Base-by-base conservation (phyloP, 2,888 invertebrate species). In the Trichacis sp. region DNA sequence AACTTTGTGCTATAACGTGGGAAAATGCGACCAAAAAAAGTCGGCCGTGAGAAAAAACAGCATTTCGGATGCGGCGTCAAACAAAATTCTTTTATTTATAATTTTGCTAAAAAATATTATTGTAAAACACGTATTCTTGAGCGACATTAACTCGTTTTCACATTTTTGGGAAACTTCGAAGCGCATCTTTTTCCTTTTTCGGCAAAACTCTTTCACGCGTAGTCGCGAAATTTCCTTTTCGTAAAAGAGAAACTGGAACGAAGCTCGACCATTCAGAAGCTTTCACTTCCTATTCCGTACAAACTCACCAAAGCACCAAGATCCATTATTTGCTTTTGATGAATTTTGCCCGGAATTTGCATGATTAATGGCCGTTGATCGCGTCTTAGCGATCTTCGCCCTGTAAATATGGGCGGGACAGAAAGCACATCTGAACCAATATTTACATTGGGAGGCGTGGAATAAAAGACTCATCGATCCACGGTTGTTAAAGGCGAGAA, bases 191-290 rank as follows among this genome's bases (percentile, higher is more conserved):
- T 52, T 62, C 1, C 12, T 19, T 9, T 19, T 15, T 45, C 45
- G 9, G 19, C n/a, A n/a, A 12, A 12, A 5, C 45, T 45, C 11
- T 43, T 43, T 24, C 47, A 29, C 53, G 49, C 47, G 58, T 57
- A 58, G 54, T 55, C 58, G 64, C n/a, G n/a, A n/a, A n/a, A n/a
- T n/a, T n/a, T n/a, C n/a, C n/a, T n/a, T n/a, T n/a, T n/a, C n/a
- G n/a, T n/a, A n/a, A n/a, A n/a, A n/a, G n/a, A n/a, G n/a, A n/a
- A n/a, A n/a, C n/a, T n/a, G n/a, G n/a, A n/a, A n/a, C n/a, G n/a
- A n/a, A n/a, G n/a, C 68, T 29, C 58, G 46, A 43, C 60, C 62
- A 65, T 69, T 69, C 70, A 70, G 63, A 62, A 64, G 63, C 69
- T 70, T 68, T 66, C 56, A 69, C 62, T 47, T 56, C 30, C 33